These are phyloP conservation scores for Oreochromis mossambicus DNA, from an alignment of 2,797 vertebrate species.

Conservation along the genomic window DNA sequence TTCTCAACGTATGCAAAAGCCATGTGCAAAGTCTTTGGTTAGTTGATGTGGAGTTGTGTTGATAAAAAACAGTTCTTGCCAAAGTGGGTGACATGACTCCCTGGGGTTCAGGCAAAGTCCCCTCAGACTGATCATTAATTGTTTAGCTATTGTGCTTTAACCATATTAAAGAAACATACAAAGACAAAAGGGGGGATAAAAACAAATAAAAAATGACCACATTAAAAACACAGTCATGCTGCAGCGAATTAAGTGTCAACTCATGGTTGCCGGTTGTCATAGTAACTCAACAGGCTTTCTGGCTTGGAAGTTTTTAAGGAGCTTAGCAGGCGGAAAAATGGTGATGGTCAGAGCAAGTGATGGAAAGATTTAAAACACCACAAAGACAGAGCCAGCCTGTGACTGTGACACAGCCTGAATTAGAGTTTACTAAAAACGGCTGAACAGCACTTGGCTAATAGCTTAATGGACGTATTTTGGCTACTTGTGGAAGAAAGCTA, in stretches of 20 bases:
- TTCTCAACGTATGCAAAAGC: not conserved
- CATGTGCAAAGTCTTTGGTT: not conserved
- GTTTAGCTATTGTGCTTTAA: not conserved
- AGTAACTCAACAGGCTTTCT: not conserved
- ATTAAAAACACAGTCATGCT: not conserved
- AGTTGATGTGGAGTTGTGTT: not conserved
- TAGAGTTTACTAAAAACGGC: not conserved
- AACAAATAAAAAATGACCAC: not conserved
- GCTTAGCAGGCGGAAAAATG: not conserved
- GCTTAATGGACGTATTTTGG: not conserved
- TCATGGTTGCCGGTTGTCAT: not conserved
- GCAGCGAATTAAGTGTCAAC: not conserved
- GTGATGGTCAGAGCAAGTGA: not conserved
- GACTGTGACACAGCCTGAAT: not conserved
- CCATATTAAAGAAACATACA: rapidly evolving
- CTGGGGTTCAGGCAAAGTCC: not conserved
- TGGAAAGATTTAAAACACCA: not conserved
- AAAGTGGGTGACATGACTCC: not conserved
- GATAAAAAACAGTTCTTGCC: rapidly evolving
- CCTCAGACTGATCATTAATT: not conserved
- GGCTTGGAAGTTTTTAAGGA: not conserved
- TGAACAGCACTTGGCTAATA: not conserved
- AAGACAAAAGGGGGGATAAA: not conserved
- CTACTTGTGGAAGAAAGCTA: not conserved
- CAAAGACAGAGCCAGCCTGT: not conserved